These are phyloP conservation scores for Amblyornis subalaris DNA, from an alignment of 2,113 vertebrate species.

Conservation along the genomic window DNA sequence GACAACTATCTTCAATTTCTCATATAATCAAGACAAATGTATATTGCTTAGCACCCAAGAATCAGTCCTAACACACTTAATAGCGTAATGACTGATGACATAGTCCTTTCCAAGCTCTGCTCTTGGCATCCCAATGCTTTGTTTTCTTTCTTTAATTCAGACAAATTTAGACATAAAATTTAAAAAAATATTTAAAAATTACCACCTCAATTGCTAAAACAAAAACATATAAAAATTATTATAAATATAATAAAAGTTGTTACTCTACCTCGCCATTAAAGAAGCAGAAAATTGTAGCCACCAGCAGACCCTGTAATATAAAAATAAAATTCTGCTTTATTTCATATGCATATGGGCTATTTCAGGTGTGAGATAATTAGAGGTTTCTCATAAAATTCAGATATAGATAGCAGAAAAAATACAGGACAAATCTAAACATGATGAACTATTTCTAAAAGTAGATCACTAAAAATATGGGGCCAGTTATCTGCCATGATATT, in stretches of 20 bases:
- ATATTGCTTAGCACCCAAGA: not conserved
- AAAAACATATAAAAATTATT: not conserved
- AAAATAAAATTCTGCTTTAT: slow-evolving; percentile 12
- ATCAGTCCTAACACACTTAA: not conserved
- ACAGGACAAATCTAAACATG: not conserved
- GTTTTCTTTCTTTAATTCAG: not conserved
- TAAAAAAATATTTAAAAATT: not conserved
- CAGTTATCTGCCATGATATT: too few relatives aligned
- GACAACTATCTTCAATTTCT: not conserved
- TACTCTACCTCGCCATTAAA: slow-evolving; percentile 94
- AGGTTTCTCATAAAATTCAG: not conserved
- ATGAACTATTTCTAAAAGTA: not conserved
- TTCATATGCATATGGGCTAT: not conserved
- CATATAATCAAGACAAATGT: not conserved
- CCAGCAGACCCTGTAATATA: slow-evolving; percentile 86
- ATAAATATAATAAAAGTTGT: not conserved
- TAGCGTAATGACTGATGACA: not conserved
- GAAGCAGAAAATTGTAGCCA: slow-evolving; percentile 98
- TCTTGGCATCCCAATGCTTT: not conserved
- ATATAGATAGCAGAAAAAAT: not conserved
- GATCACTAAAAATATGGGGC: not conserved
- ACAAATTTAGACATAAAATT: not conserved
- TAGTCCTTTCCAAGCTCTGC: not conserved
- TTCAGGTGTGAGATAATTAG: not conserved
- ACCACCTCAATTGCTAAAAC: not conserved